phyloP scores from a whole-genome alignment of 2,888 invertebrate species.

The Eupithecia abbreviata region DNA sequence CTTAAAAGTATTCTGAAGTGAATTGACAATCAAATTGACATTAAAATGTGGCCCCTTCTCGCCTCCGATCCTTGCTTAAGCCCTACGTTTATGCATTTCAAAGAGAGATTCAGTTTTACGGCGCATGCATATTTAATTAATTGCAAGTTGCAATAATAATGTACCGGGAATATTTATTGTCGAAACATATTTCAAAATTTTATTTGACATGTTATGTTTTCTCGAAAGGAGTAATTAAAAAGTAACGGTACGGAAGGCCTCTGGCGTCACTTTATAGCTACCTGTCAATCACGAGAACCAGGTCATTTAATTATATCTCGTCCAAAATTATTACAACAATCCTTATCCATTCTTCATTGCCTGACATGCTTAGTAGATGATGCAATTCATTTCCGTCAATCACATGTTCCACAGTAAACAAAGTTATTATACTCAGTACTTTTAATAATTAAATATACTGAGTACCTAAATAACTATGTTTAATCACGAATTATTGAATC shows the following conservation, averaged over 20 bases:
- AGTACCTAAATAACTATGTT: no score
- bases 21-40: conserved; percentile 40
- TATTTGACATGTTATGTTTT: conserved; percentile 46
- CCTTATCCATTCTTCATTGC: no score
- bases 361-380: no score
- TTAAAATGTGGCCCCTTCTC: conserved; percentile 39
- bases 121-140: conserved; percentile 64
- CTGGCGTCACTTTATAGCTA: conserved; percentile 12
- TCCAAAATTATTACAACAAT: neutral
- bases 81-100: conserved; percentile 45
- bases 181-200: conserved; percentile 48
- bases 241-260: conserved; percentile 23
- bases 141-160: conserved; percentile 51
- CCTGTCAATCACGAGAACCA: conserved; percentile 14
- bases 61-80: conserved; percentile 42
- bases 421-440: neutral
- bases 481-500: no score
- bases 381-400: neutral
- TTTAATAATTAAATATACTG: neutral
- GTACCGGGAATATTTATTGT: conserved; percentile 55
- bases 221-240: conserved; percentile 34
- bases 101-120: conserved; percentile 58
- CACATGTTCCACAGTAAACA: neutral
- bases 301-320: neutral
- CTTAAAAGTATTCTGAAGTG: conserved; percentile 34